These are phyloP conservation scores for Callinectes sapidus DNA, from an alignment of 2,888 invertebrate genomes.

Conservation along the genomic window DNA sequence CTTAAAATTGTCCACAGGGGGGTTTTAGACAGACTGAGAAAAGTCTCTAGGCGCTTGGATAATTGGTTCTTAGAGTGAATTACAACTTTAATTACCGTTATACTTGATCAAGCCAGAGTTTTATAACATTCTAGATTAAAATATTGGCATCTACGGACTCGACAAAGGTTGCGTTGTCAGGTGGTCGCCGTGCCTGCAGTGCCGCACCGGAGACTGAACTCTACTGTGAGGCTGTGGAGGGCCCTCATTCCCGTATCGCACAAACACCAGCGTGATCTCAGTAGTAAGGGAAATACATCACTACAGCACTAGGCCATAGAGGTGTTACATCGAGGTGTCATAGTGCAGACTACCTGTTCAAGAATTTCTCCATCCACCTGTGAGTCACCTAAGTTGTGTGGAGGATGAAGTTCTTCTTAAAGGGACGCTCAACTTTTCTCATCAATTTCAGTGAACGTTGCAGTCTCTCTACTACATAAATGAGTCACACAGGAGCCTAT, in stretches of 20 bases:
- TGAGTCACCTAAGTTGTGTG: not conserved
- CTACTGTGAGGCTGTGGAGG: not conserved
- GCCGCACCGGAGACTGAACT: constrained; percentile 19
- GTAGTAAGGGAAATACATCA: not conserved
- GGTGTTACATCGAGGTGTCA: not conserved
- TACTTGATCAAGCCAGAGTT: not conserved
- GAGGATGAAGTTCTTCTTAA: not conserved
- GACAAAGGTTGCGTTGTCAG: constrained; percentile 13
- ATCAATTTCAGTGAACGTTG: not conserved
- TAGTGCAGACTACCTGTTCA: not conserved
- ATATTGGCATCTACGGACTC: not conserved
- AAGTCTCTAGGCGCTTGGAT: not conserved
- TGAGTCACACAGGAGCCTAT: not conserved
- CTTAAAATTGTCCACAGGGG: not conserved
- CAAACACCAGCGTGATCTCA: not conserved
- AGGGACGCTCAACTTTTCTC: not conserved
- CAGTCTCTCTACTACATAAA: not conserved
- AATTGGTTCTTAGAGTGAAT: not conserved
- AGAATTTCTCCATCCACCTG: constrained; percentile 14
- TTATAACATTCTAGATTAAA: not conserved
- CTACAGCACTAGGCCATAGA: constrained; percentile 9
- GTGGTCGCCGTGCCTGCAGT: not conserved
- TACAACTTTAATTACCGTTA: not conserved
- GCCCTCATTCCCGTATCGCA: constrained; percentile 8
- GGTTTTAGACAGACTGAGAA: not conserved